Evolutionary conservation across 2,888 invertebrate genomes (phyloP).

Genomic region (Habroteleia sp.): DNA sequence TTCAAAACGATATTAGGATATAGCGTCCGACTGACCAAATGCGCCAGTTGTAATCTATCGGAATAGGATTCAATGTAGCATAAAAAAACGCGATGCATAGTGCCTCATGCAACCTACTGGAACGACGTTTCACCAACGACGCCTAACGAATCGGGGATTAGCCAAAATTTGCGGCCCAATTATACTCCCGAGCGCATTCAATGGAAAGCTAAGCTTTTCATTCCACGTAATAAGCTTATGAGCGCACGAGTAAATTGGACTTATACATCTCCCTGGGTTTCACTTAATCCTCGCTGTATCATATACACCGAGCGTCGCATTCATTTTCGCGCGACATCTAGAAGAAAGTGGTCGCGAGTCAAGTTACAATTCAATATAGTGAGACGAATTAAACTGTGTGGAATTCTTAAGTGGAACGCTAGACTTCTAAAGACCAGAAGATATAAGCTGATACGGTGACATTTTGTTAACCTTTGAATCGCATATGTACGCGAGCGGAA

Average conservation of each 20-base stretch:
- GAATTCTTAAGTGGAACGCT: too few species aligned
- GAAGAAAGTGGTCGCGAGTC: constrained; percentile 30
- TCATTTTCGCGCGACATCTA: constrained; percentile 31
- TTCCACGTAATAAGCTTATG: constrained; percentile 60
- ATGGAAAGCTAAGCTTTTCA: constrained; percentile 62
- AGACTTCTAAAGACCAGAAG: too few species aligned
- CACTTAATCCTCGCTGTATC: constrained; percentile 56
- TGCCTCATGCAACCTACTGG: constrained; percentile 23
- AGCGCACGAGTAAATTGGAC: constrained; percentile 58
- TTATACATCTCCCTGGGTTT: constrained; percentile 52
- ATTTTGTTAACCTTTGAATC: too few species aligned
- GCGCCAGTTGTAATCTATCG: constrained; percentile 17
- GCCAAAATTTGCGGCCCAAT: constrained; percentile 60
- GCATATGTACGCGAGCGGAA: too few species aligned
- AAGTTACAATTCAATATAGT: constrained; percentile 13
- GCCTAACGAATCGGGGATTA: constrained; percentile 58
- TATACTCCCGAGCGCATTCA: constrained; percentile 48
- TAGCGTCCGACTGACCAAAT: constrained; percentile 6
- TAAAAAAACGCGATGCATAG: constrained; percentile 5
- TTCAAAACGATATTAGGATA: neutral
- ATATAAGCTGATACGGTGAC: too few species aligned
- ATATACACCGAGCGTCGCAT: constrained; percentile 17
- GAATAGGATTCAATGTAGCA: constrained; percentile 8
- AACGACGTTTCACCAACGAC: constrained; percentile 37
- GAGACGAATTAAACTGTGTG: constrained; percentile 11